Evolutionary conservation across 2,113 vertebrate species (phyloP).

Genomic region (Ovibos moschatus): DNA sequence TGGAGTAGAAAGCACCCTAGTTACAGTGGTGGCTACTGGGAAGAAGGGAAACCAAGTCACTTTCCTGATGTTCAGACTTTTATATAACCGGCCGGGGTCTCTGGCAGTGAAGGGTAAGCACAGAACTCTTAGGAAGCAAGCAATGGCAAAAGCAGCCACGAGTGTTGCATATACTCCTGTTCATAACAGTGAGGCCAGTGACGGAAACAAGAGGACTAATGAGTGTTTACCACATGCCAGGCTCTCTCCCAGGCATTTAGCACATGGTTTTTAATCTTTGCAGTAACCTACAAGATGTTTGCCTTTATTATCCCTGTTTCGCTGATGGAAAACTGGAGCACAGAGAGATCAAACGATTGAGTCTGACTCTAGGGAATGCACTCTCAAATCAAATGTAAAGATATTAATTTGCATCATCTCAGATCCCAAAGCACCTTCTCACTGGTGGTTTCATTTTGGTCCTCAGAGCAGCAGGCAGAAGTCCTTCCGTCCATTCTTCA

Average conservation of each 20-base stretch:
- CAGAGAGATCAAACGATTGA: neutral
- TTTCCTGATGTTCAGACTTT: neutral
- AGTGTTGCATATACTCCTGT: accelerated
- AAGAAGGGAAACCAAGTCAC: neutral
- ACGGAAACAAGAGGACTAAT: no score
- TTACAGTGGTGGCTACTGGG: neutral
- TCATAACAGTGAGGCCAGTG: neutral
- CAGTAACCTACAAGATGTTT: neutral
- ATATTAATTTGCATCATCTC: neutral
- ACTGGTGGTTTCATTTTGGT: neutral
- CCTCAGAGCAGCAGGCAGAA: no score
- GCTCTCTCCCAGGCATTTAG: neutral
- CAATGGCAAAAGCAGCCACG: neutral
- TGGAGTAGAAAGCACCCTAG: neutral
- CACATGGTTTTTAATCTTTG: neutral
- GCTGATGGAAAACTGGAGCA: neutral
- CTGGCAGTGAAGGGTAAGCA: neutral
- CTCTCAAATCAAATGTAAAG: neutral
- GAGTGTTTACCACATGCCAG: neutral
- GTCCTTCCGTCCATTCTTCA: neutral
- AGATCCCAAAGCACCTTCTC: neutral
- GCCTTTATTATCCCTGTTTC: neutral
- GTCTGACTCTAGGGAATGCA: neutral
- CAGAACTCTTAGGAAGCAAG: neutral
- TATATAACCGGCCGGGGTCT: neutral